Conservation (phyloP, 2,113 vertebrate species). For the Eubucco bourcierii region DNA sequence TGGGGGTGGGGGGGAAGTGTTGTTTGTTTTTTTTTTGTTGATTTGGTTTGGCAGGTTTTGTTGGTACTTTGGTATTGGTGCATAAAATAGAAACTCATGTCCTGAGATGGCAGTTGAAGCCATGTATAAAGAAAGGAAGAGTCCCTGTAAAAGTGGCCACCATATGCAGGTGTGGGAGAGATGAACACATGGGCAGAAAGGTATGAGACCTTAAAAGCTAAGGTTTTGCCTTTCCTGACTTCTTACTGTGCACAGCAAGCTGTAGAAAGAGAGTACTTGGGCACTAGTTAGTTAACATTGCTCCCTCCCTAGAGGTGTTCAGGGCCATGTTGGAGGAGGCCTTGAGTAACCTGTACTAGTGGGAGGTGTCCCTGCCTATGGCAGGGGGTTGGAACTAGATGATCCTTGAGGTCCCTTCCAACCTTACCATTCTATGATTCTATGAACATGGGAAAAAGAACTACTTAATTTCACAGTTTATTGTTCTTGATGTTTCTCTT, state of each 20-base stretch:
- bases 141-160: neutral
- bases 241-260: neutral
- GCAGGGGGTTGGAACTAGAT: too few species aligned
- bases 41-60: neutral
- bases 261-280: neutral
- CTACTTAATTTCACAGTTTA: neutral
- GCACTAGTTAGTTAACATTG: neutral
- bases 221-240: neutral
- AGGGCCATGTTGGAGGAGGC: too few species aligned
- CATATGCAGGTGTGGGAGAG: neutral
- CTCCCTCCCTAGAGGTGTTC: too few species aligned
- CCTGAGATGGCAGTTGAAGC: neutral
- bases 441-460: neutral
- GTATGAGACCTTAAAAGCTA: neutral
- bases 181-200: neutral
- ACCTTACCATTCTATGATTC: too few species aligned
- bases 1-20: too few species aligned
- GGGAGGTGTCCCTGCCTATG: too few species aligned
- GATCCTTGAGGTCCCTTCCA: too few species aligned
- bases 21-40: too few species aligned
- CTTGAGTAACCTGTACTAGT: too few species aligned
- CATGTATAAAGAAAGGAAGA: neutral
- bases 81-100: neutral
- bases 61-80: neutral
- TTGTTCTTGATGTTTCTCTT: neutral